A percentile compares a stretch with the other conserved stretches of the same genome.
Conservation (phyloP, 2,113 vertebrate species). For the Rhegmatorhina hoffmannsi region DNA sequence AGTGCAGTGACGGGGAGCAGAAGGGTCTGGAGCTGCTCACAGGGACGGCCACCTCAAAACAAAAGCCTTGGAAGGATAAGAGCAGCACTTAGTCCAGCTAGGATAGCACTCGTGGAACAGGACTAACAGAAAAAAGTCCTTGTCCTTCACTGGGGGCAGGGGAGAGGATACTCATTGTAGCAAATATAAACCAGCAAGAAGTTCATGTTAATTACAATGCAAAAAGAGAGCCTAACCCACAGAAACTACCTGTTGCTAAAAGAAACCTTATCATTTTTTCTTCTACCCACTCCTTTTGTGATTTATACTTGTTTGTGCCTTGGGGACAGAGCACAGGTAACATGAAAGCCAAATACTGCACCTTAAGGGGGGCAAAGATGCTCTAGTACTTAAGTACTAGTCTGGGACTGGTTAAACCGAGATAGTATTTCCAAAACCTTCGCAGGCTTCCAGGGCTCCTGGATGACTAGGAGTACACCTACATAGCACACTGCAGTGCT, state of each 20-base stretch:
- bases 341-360: neutral
- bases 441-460: neutral
- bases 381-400: neutral
- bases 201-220: neutral
- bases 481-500: neutral
- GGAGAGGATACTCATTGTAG: neutral
- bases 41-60: conserved; percentile 10
- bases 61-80: neutral
- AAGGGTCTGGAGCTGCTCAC: conserved; percentile 22
- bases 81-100: neutral
- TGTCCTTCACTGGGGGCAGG: neutral
- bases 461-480: neutral
- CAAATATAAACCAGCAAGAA: neutral
- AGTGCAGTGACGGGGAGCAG: neutral
- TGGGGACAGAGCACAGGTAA: neutral
- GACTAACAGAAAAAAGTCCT: neutral
- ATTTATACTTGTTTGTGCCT: neutral
- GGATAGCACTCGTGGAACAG: neutral
- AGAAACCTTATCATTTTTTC: neutral
- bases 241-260: conserved; percentile 23
- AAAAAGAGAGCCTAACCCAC: neutral
- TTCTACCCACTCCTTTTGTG: neutral
- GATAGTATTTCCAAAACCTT: neutral
- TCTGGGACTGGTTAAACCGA: neutral
- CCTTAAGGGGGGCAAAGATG: neutral